These are phyloP conservation scores for Bhutanitis thaidina DNA, from an alignment of 2,888 invertebrate species.

Conservation along the genomic window DNA sequence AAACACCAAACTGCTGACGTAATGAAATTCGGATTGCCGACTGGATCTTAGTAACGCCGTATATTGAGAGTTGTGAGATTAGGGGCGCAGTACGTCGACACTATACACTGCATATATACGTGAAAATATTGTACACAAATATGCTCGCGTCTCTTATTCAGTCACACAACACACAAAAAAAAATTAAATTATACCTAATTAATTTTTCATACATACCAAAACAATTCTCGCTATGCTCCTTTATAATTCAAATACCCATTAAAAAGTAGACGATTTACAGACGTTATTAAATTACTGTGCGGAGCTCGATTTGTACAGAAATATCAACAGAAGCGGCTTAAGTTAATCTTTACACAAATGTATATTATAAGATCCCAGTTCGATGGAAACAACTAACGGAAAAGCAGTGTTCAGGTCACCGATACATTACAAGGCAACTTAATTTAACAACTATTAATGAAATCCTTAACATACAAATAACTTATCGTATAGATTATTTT, in stretches of 20 bases:
- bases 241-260: constrained; percentile 1
- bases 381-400: too few species aligned
- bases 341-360: not conserved
- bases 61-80: too few species aligned
- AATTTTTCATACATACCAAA: not conserved
- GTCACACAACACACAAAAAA: not conserved
- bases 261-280: not conserved
- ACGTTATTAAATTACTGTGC: not conserved
- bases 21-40: too few species aligned
- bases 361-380: too few species aligned
- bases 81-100: too few species aligned
- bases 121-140: not conserved
- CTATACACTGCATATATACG: too few species aligned
- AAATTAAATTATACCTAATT: not conserved
- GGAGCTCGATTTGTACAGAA: constrained; percentile 8
- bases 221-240: not conserved
- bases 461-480: too few species aligned
- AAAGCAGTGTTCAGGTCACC: too few species aligned
- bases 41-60: too few species aligned
- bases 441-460: too few species aligned
- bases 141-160: not conserved
- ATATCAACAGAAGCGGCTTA: not conserved
- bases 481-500: too few species aligned
- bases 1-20: not conserved
- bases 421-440: too few species aligned